Conservation (phyloP, 2,113 vertebrate genomes). For the Hyperoodon ampullatus region DNA sequence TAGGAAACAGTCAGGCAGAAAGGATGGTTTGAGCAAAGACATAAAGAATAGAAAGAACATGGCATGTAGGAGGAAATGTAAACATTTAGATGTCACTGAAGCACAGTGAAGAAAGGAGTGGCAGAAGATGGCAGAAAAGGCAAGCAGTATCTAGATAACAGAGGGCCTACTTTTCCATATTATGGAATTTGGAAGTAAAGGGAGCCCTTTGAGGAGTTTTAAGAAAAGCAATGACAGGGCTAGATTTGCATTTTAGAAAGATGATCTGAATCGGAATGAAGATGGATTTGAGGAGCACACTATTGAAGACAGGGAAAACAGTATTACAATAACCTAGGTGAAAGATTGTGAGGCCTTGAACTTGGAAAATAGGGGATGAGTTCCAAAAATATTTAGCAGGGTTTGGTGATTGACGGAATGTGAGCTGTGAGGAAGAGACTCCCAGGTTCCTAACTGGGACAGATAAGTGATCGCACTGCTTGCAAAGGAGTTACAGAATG, state of each 20-base stretch:
- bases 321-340: not conserved
- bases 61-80: not conserved
- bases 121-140: not conserved
- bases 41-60: constrained; percentile 35
- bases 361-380: not conserved
- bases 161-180: not conserved
- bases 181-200: constrained; percentile 17
- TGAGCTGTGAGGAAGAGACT: not conserved
- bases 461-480: not conserved
- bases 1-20: constrained; percentile 3
- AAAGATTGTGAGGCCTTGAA: constrained; percentile 7
- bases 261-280: not conserved
- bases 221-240: not conserved
- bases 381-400: constrained; percentile 23
- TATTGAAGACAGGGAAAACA: not conserved
- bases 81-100: constrained; percentile 27
- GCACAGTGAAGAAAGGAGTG: not conserved
- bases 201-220: not conserved
- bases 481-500: not conserved
- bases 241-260: constrained; percentile 7
- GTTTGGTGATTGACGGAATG: not conserved
- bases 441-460: not conserved
- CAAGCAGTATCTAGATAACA: constrained; percentile 1
- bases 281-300: not conserved
- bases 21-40: constrained; percentile 1